Evolutionary conservation across 2,888 invertebrate species (phyloP).

Genomic region (Gibbula magus): DNA sequence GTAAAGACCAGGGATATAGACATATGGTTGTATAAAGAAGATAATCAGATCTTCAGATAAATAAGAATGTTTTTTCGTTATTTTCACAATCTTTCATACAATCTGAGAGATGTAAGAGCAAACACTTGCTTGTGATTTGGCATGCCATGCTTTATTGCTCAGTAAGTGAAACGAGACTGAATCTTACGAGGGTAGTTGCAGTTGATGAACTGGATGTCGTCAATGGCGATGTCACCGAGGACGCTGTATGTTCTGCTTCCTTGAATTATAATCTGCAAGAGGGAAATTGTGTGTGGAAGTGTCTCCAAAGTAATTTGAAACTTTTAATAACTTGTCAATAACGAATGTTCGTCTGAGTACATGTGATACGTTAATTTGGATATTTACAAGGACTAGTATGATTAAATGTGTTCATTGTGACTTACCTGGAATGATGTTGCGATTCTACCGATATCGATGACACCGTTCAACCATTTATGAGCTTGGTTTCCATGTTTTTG

Average conservation of each 20-base stretch:
- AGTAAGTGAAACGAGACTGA: not conserved
- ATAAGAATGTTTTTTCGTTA: too few relatives aligned
- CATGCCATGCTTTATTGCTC: not conserved
- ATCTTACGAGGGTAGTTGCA: constrained; percentile 65
- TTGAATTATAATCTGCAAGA: constrained; percentile 48
- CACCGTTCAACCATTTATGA: constrained; percentile 58
- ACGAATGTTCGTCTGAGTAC: too few relatives aligned
- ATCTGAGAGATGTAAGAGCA: too few relatives aligned
- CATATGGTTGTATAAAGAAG: too few relatives aligned
- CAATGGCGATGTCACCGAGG: constrained; percentile 65
- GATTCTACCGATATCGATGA: constrained; percentile 62
- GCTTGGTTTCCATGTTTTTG: constrained; percentile 44
- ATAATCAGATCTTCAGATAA: too few relatives aligned
- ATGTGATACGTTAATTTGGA: too few relatives aligned
- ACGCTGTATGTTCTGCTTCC: constrained; percentile 54
- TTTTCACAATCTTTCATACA: too few relatives aligned
- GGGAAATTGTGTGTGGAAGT: not conserved
- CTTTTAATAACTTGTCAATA: too few relatives aligned
- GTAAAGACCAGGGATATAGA: too few relatives aligned
- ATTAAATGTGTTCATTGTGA: not conserved
- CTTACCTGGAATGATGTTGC: constrained; percentile 29
- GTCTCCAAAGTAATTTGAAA: too few relatives aligned
- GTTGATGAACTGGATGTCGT: constrained; percentile 65
- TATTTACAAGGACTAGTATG: not conserved
- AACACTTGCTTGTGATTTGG: not conserved